Evolutionary conservation across 2,888 invertebrate genomes (phyloP).

Genomic region (Hesperia comma): DNA sequence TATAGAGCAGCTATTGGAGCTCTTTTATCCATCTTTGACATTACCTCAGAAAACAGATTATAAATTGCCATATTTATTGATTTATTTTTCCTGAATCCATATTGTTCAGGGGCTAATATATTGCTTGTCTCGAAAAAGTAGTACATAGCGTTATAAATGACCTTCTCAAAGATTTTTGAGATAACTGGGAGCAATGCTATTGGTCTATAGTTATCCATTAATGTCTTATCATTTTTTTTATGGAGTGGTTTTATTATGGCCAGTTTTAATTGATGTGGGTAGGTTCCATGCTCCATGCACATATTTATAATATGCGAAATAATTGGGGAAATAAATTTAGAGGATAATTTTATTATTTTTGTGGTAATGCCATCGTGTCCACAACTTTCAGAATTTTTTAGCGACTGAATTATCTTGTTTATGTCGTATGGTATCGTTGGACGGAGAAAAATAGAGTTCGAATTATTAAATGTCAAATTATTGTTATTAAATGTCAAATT

Average conservation of each 20-base stretch:
- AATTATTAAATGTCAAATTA: too few species aligned
- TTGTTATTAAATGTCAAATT: too few species aligned
- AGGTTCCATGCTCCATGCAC: background rate
- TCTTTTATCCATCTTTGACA: constrained; percentile 2
- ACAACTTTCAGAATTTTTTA: too few species aligned
- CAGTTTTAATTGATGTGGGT: background rate
- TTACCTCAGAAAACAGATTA: background rate
- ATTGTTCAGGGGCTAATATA: background rate
- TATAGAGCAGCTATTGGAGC: background rate
- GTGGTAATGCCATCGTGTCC: background rate
- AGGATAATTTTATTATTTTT: background rate
- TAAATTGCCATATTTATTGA: constrained; percentile 7
- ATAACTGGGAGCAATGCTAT: background rate
- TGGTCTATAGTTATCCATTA: background rate
- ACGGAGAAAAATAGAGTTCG: too few species aligned
- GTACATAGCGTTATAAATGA: background rate
- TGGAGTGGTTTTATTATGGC: background rate
- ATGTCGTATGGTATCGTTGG: too few species aligned
- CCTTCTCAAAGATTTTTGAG: constrained; percentile 4
- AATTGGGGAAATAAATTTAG: background rate
- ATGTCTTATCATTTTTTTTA: background rate
- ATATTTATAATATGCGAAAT: background rate
- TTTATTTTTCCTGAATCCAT: constrained; percentile 11
- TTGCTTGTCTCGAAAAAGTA: background rate
- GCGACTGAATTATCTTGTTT: too few species aligned